Evolutionary conservation across 92 coral and sea anemone species (phyloP), one percentile per base, ranked within the genome.

Genomic region (Zoanthus sansibaricus): DNA sequence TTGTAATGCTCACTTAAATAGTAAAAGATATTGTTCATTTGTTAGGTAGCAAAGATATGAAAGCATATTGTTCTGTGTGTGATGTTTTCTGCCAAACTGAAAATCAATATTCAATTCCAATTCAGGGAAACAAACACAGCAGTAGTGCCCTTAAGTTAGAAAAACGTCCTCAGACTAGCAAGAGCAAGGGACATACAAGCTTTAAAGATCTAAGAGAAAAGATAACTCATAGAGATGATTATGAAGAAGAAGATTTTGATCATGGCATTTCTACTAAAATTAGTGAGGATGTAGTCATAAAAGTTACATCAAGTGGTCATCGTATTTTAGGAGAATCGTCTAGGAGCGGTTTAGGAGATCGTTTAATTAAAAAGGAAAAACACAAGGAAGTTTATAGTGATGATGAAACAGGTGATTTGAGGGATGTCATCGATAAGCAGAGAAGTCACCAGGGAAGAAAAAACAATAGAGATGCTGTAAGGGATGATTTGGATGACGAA

Each of bases 161-260:
- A 72, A 83, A 83, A 31, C 48, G 20, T 72, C 68, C 70, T 20
- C 74, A 31, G 46, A 33, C 33, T 37, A 83, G 52, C 61, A 54
- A 77, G 32, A 87, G 74, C 44, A 66, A 64, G 16, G 89, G 17
- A 51, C 86, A 78, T 21, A 86, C 58, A 31, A 78, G 75, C 48
- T 77, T 89, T 18, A 83, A 86, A 11, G 92, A 89, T 44, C 92
- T 89, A 7, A 76, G 92, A 25, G 92, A 89, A 71, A 89, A 89
- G 71, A 89, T 89, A 32, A 86, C 70, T 55, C 55, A 83, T 31
- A 82, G 89, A 32, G 84, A 56, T 9, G 89, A 72, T 14, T 89
- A 84, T 17, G 83, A 54, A 61, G 89, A 55, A 3, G 72, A 74
- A 16, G 33, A 56, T 6, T 78, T 30, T 71, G 89, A 71, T 37